phyloP scores from a whole-genome alignment of 30 jellyfish, hydroid and myxozoan genomes.

The Clytia hemisphaerica region DNA sequence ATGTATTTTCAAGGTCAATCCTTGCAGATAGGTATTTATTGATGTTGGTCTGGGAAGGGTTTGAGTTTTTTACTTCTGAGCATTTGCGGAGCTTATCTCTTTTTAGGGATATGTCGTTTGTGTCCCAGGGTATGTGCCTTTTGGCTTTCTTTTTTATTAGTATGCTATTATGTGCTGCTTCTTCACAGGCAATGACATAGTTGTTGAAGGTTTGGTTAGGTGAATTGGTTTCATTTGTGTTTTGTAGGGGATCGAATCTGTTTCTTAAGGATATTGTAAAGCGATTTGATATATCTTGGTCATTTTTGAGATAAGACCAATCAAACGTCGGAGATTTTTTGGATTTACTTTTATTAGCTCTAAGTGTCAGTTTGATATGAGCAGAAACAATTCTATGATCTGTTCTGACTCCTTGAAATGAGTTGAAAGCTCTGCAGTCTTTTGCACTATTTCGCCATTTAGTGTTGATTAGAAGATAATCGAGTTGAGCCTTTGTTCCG shows the following conservation, averaged over 20 bases:
- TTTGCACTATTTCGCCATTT: slow-evolving; percentile 12
- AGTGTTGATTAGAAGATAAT: slow-evolving; percentile 5
- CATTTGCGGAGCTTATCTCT: not conserved
- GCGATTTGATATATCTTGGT: not conserved
- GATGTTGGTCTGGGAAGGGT: not conserved
- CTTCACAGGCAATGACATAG: not conserved
- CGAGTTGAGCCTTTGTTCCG: slow-evolving; percentile 28
- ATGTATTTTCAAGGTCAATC: not conserved
- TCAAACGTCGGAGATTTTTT: not conserved
- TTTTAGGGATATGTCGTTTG: not conserved
- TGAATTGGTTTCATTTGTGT: too few species aligned
- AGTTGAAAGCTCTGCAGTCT: slow-evolving; percentile 1
- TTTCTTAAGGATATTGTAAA: not conserved
- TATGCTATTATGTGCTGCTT: not conserved
- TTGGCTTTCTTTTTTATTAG: not conserved
- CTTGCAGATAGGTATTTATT: not conserved
- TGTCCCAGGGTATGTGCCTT: not conserved
- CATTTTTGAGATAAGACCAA: not conserved
- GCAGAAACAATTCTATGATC: slow-evolving; percentile 14
- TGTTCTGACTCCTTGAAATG: not conserved
- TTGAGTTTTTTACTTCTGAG: not conserved
- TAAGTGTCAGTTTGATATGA: not conserved
- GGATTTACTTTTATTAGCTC: slow-evolving; percentile 6
- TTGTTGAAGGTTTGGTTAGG: too few species aligned
- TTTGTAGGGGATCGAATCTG: not conserved